These are phyloP conservation scores for Parauchenoglanis punctatus DNA, from an alignment of 2,797 vertebrate species.

Conservation along the genomic window DNA sequence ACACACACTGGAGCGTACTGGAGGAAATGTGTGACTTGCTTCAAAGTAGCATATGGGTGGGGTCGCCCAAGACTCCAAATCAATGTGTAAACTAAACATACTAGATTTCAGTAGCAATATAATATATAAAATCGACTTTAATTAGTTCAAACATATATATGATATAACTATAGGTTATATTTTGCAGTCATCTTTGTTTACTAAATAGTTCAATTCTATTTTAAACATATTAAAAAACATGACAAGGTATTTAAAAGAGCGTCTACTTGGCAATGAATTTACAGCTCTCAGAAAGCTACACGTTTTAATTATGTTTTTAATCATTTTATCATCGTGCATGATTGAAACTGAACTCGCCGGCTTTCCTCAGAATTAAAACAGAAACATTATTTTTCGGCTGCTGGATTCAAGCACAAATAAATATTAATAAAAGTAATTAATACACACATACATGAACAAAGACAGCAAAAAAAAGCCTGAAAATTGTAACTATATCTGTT, in stretches of 20 bases:
- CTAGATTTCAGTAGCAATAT: background rate
- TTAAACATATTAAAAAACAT: background rate
- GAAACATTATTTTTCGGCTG: too few relatives aligned
- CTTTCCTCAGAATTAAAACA: background rate
- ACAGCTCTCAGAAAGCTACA: background rate
- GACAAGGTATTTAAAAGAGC: background rate
- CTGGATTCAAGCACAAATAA: background rate
- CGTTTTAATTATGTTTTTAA: background rate
- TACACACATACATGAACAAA: background rate
- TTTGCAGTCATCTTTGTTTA: background rate
- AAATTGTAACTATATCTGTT: background rate
- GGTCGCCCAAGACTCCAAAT: background rate
- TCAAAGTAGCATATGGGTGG: slow-evolving; percentile 1
- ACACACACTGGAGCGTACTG: background rate
- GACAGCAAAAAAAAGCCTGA: background rate
- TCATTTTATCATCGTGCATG: background rate
- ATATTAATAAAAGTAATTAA: background rate
- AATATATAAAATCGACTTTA: background rate
- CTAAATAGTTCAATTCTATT: background rate
- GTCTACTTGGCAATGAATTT: background rate
- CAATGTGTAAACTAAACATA: background rate
- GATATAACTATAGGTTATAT: background rate
- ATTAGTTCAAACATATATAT: background rate
- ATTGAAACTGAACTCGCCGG: background rate
- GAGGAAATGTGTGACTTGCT: background rate